These are phyloP conservation scores for Hirtodrosophila confusa DNA, from an alignment of 2,888 invertebrate genomes.

Conservation along the genomic window DNA sequence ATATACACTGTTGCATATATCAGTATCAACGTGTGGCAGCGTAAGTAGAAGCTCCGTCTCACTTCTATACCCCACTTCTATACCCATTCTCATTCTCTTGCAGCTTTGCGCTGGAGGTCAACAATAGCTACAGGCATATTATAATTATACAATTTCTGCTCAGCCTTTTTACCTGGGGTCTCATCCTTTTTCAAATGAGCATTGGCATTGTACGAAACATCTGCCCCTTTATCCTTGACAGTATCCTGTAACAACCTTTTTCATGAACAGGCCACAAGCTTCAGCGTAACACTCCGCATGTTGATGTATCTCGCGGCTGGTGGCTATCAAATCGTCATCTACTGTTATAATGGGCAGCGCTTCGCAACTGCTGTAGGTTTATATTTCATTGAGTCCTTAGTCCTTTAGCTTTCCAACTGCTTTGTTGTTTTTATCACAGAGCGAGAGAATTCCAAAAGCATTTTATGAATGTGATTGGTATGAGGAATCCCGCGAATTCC, in stretches of 20 bases:
- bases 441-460: constrained; percentile 68
- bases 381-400: background rate
- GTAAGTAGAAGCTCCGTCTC: constrained; percentile 39
- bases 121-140: constrained; percentile 69
- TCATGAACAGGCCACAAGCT: constrained; percentile 46
- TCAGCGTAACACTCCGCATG: constrained; percentile 70
- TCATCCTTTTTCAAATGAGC: constrained; percentile 73
- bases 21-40: constrained; percentile 70
- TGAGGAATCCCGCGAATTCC: constrained; percentile 70
- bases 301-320: constrained; percentile 73
- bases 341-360: constrained; percentile 79
- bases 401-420: background rate
- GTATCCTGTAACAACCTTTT: background rate
- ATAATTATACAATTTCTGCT: constrained; percentile 76
- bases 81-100: background rate
- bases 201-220: constrained; percentile 67
- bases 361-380: constrained; percentile 61
- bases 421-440: constrained; percentile 38
- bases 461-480: constrained; percentile 78
- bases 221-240: background rate
- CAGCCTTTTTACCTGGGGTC: constrained; percentile 72
- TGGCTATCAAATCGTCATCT: constrained; percentile 74
- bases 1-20: constrained; percentile 72
- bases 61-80: background rate
- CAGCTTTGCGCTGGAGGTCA: constrained; percentile 70